Percentiles rank a stretch among this genome's conserved stretches.
Conservation (phyloP, 2,888 invertebrate species). For the Tortrix viridana region DNA sequence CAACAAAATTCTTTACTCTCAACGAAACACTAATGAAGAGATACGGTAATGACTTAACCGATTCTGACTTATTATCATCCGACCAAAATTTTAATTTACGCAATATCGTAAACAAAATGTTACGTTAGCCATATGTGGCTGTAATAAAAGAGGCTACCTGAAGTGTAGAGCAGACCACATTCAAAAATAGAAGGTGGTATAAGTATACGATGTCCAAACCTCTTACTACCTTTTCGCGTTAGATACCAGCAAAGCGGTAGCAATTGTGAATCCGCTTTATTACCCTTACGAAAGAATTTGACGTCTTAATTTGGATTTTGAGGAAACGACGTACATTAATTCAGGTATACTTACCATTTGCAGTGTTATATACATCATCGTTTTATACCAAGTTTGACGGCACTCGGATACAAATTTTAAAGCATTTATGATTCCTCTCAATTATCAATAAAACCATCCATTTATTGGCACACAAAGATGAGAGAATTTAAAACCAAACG, state of each 20-base stretch:
- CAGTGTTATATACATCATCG: neutral
- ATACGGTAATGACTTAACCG: constrained; percentile 23
- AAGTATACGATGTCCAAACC: too few species aligned
- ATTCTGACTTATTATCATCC: constrained; percentile 3
- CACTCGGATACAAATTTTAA: neutral
- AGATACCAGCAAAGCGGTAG: neutral
- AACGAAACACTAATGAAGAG: constrained; percentile 3
- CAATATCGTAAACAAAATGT: neutral
- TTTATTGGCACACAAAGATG: neutral
- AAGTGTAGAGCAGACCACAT: too few species aligned
- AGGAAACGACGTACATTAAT: neutral
- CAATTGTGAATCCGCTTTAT: constrained; percentile 13
- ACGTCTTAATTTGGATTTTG: constrained; percentile 13
- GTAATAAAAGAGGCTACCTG: constrained; percentile 1
- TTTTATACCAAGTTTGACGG: neutral
- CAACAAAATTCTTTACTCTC: neutral
- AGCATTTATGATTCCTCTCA: neutral
- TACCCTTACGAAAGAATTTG: neutral
- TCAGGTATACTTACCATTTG: neutral
- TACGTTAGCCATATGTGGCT: constrained; percentile 6
- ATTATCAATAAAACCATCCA: neutral
- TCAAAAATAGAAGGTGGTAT: too few species aligned
- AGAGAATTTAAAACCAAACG: neutral
- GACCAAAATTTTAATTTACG: constrained; percentile 12
- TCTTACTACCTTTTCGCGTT: too few species aligned